Conservation (phyloP, 1,140 invertebrate species). For the Drosophila pandora region DNA sequence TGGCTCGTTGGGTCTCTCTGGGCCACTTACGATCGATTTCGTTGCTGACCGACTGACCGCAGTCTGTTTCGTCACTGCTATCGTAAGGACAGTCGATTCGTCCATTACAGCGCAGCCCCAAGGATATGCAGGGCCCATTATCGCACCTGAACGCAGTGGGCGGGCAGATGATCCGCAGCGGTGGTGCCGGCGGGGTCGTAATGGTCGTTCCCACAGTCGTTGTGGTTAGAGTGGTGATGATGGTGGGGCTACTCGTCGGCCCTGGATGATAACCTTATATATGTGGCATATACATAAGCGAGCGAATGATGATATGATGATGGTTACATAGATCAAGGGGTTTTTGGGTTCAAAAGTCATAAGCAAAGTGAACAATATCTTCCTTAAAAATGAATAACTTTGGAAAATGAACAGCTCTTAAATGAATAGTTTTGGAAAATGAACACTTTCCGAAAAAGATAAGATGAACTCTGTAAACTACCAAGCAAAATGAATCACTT, state of each 20-base stretch:
- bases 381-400: too few relatives aligned
- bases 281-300: conserved; percentile 16
- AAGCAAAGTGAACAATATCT: too few relatives aligned
- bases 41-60: conserved; percentile 76
- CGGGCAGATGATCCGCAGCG: conserved; percentile 60
- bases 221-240: background rate
- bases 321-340: background rate
- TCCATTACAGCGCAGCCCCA: conserved; percentile 86
- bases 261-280: conserved; percentile 48
- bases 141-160: conserved; percentile 86
- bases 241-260: conserved; percentile 4
- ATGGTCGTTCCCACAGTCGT: conserved; percentile 3
- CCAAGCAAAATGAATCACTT: too few relatives aligned
- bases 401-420: too few relatives aligned
- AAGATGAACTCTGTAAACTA: too few relatives aligned
- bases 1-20: conserved; percentile 11
- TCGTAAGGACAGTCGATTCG: conserved; percentile 87
- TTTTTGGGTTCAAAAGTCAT: too few relatives aligned
- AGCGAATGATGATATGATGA: conserved; percentile 6
- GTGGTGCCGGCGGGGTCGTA: conserved; percentile 12
- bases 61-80: conserved; percentile 88
- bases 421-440: too few relatives aligned
- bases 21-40: conserved; percentile 80
- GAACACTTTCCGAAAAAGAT: too few relatives aligned
- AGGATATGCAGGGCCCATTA: conserved; percentile 87